Conservation (phyloP, 2,888 invertebrate genomes). For the Drosophila emarginata region DNA sequence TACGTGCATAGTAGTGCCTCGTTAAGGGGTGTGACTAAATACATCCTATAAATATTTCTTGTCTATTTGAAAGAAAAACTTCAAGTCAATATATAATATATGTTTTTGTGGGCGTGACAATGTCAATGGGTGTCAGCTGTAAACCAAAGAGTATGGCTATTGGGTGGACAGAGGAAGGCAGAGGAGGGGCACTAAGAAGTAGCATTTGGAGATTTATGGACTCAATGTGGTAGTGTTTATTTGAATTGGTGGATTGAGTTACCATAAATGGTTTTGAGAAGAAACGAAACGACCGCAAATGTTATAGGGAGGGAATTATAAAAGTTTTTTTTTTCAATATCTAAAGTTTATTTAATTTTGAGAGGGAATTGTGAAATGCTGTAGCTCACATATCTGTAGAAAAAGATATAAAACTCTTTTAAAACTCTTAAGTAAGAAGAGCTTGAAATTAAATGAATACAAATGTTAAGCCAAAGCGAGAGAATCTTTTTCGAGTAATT, state of each 20-base stretch:
- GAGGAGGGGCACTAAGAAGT: neutral
- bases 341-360: no score
- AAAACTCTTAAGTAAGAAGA: no score
- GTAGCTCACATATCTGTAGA: no score
- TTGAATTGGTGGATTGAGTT: conserved; percentile 6
- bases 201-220: neutral
- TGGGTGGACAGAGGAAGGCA: neutral
- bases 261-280: conserved; percentile 1
- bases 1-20: no score
- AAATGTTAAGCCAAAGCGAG: no score
- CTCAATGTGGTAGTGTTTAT: conserved; percentile 3
- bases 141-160: neutral
- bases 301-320: no score
- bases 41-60: neutral
- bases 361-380: no score
- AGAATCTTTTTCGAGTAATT: no score
- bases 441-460: no score
- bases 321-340: no score
- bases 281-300: neutral
- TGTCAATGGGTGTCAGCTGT: conserved; percentile 50
- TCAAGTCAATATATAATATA: neutral
- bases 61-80: neutral
- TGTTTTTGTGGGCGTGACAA: conserved; percentile 41
- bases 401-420: no score
- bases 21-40: conserved; percentile 1